phyloP scores from a whole-genome alignment of 64 coral and sea anemone species.

The Montipora foliosa region DNA sequence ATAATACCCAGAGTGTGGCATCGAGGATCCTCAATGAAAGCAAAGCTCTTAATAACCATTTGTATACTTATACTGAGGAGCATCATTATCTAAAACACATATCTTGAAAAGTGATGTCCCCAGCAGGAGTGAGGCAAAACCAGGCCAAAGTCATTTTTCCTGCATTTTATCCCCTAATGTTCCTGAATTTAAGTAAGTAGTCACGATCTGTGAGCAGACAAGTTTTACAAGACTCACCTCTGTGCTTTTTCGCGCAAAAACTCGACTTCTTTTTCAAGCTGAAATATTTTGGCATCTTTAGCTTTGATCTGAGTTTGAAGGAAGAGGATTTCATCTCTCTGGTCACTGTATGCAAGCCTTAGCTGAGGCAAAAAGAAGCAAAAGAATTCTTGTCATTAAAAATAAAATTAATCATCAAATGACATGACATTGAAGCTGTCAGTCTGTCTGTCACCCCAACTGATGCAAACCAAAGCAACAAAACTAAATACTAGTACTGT shows the following conservation, averaged over 20 bases:
- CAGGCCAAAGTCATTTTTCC: no score
- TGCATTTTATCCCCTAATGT: no score
- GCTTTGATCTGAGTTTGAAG: conserved; percentile 57
- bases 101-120: no score
- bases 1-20: no score
- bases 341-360: conserved; percentile 62
- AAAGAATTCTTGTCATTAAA: no score
- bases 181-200: no score
- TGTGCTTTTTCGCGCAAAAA: conserved; percentile 53
- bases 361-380: conserved; percentile 14
- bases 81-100: background rate
- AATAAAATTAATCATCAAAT: background rate
- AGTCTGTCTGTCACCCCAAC: background rate
- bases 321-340: conserved; percentile 54
- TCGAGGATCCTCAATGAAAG: no score
- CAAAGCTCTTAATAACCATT: background rate
- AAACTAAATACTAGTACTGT: no score
- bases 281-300: conserved; percentile 59
- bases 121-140: no score
- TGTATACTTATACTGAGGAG: background rate
- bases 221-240: background rate
- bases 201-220: no score
- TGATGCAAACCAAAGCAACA: no score
- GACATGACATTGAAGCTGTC: background rate
- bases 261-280: conserved; percentile 66